Conservation (phyloP, 2,113 vertebrate species). For the Mionectes macconnelli region DNA sequence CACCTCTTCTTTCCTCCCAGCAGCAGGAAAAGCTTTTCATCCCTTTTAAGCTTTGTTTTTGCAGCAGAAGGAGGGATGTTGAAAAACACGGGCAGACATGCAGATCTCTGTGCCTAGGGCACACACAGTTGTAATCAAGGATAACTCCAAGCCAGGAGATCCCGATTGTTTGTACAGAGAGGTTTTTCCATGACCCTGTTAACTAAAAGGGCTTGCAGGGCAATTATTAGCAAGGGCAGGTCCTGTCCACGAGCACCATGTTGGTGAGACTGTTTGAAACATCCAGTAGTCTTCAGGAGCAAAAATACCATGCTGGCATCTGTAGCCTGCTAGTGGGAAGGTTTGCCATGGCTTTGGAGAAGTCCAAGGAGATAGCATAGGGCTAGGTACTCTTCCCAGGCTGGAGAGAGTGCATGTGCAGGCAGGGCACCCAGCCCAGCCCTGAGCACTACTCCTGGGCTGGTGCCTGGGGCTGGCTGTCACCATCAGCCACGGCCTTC, state of each 20-base stretch:
- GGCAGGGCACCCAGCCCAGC: not conserved
- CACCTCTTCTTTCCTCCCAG: not conserved
- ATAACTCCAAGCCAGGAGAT: not conserved
- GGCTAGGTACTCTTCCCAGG: not conserved
- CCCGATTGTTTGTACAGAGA: not conserved
- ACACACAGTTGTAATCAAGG: not conserved
- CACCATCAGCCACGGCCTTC: not conserved
- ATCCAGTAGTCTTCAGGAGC: not conserved
- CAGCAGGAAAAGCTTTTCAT: not conserved
- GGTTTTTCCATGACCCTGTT: not conserved
- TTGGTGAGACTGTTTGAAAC: not conserved
- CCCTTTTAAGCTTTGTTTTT: not conserved
- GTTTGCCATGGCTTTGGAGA: not conserved
- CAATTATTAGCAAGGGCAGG: not conserved
- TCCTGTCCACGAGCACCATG: fast-evolving
- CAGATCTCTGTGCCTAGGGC: not conserved
- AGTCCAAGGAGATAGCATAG: not conserved
- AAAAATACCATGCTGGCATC: not conserved
- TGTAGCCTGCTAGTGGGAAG: not conserved
- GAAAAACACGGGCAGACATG: not conserved
- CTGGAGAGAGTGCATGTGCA: not conserved
- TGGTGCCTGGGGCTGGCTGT: not conserved
- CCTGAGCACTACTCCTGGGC: not conserved
- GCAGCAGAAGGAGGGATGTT: not conserved
- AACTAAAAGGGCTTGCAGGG: not conserved